phyloP scores from a whole-genome alignment of 2,113 vertebrate species.

The Podiceps cristatus region DNA sequence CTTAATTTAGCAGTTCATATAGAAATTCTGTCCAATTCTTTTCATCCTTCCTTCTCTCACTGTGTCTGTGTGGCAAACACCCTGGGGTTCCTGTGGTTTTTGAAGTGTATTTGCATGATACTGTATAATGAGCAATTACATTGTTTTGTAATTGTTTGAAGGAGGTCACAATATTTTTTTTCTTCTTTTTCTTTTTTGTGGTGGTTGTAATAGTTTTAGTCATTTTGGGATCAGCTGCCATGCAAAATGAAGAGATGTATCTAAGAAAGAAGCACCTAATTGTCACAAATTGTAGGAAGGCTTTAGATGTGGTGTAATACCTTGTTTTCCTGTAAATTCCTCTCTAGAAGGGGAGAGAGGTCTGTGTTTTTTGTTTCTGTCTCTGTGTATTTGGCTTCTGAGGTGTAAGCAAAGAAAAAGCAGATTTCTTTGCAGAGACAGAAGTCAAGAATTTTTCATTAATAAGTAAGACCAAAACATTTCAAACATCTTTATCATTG shows the following conservation, averaged over 20 bases:
- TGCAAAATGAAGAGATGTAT: neutral
- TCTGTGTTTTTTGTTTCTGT: neutral
- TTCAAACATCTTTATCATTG: neutral
- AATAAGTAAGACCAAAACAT: neutral
- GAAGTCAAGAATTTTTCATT: neutral
- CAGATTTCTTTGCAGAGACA: neutral
- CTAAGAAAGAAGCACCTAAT: neutral
- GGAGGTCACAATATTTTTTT: neutral
- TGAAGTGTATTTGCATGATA: slow-evolving; percentile 18
- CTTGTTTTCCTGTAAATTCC: neutral
- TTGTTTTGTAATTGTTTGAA: slow-evolving; percentile 14
- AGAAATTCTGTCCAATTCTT: slow-evolving; percentile 24
- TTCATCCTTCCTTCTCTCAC: neutral
- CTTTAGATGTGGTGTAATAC: slow-evolving; percentile 25
- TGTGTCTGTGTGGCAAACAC: slow-evolving; percentile 32
- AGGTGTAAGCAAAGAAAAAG: neutral
- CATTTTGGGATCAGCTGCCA: neutral
- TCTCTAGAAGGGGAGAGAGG: neutral
- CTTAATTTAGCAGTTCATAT: slow-evolving; percentile 3
- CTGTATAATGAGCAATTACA: neutral
- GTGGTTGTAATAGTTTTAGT: slow-evolving; percentile 3
- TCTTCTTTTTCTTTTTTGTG: neutral
- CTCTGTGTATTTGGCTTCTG: neutral
- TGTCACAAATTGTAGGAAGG: neutral
- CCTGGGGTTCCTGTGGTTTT: slow-evolving; percentile 27